Evolutionary conservation across 2,113 vertebrate species (phyloP).

Genomic region (Daubentonia madagascariensis): DNA sequence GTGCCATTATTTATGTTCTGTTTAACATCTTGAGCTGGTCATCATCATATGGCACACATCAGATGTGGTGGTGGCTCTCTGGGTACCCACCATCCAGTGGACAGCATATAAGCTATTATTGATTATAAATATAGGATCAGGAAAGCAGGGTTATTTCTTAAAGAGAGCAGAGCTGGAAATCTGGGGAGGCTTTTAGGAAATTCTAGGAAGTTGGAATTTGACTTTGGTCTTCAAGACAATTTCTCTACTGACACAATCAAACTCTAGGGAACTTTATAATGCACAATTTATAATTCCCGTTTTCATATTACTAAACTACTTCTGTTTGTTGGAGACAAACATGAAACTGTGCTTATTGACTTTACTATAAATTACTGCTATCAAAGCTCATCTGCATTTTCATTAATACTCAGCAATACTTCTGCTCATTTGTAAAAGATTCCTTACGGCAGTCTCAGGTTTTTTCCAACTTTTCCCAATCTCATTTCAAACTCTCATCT

Average conservation of each 20-base stretch:
- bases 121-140: neutral
- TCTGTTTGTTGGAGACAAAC: neutral
- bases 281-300: neutral
- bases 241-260: neutral
- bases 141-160: neutral
- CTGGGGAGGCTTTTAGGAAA: neutral
- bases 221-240: neutral
- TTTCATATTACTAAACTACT: neutral
- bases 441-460: neutral
- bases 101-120: fast-evolving
- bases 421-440: neutral
- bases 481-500: neutral
- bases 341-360: neutral
- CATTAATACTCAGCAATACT: neutral
- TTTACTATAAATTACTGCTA: neutral
- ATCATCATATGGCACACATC: fast-evolving
- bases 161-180: neutral
- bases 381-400: neutral
- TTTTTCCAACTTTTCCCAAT: neutral
- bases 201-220: neutral
- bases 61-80: neutral
- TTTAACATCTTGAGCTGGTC: neutral
- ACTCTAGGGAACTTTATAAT: neutral
- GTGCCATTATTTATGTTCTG: neutral
- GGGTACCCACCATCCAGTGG: fast-evolving